Conservation (phyloP, 2,113 vertebrate species). For the human region GRCh38 chr4:78588501-78589000, state of each 20-base stretch:
- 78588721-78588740: not conserved
- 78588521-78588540: not conserved
- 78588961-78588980: not conserved
- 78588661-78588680: not conserved
- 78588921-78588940: not conserved
- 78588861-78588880: not conserved
- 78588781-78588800: not conserved
- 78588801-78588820: not conserved
- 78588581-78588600: not conserved
- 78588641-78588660: rapidly evolving
- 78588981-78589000: not conserved
- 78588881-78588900: not conserved
- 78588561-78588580: not conserved
- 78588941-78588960: not conserved
- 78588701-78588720: not conserved
- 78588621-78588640: not conserved
- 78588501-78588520: not conserved
- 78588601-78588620: not conserved
- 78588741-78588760: not conserved
- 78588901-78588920: not conserved
- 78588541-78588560: not conserved
- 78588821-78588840: not conserved
- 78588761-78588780: not conserved
- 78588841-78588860: not conserved
- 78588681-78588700: not conserved